Base-by-base conservation (phyloP, 2,888 invertebrate species). In the Plebejus argus region DNA sequence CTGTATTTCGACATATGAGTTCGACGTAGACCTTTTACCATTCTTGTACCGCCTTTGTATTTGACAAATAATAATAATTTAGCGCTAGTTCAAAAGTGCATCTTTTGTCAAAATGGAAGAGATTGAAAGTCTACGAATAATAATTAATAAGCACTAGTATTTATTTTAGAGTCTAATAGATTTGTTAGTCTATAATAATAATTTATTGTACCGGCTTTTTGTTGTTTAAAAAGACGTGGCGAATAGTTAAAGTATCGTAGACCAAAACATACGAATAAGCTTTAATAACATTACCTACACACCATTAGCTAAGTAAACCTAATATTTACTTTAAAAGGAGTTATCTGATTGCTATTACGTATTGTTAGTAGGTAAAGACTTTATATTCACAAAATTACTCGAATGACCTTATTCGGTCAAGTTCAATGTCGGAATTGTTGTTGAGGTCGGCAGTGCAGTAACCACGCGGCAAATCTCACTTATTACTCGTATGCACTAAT, bases 361-460 rank as follows among this genome's bases (percentile, higher is more conserved):
- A 45, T 8, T 39, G 39, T 39, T 33, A 33, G 39, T 35, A 35
- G 18, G 5, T 72, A 23, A 72, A 45, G 72, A 3, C 53, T 18
- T 72, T 53, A 49, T 74, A 74, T 74, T 10, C 18, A 71, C 71
- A 10, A 39, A 66, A 71, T 71, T 72, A 49, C 45, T 18, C 18
- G 28, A 74, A 49, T 39, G 72, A 23, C 72, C 72, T 49, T 28
- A 23, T 49, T 23, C 74, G 74, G 49, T 18, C 74, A 74, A 74
- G 74, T 74, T 74, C 74, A 53, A 49, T 28, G 53, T 49, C 74
- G 74, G 28, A n/a, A n/a, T 1, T 15, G 49, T 72, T 53, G 45
- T 10, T 70, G 70, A 10, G 28, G 10, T 33, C 70, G 3, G 15
- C 33, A 15, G 28, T 5, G 10, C 45, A 3, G 45, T 28, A 33